Conservation (phyloP, 2,888 invertebrate species). For the Lacanobia wlatinum region DNA sequence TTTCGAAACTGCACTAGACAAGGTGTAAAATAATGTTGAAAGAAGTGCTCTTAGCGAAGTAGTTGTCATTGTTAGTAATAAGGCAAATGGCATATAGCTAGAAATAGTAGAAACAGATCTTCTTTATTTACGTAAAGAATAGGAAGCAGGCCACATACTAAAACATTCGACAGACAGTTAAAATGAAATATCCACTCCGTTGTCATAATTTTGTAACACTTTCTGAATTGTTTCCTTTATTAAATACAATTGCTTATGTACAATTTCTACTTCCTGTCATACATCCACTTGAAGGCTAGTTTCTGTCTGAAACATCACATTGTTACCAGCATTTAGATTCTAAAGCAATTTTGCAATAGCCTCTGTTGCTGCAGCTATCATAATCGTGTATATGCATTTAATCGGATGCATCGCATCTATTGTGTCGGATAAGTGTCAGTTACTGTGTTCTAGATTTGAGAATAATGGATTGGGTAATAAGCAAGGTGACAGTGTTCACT, state of each 20-base stretch:
- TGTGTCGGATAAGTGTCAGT: conserved; percentile 51
- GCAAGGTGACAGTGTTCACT: conserved; percentile 38
- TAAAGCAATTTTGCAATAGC: conserved; percentile 46
- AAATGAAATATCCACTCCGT: conserved; percentile 11
- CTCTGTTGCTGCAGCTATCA: conserved; percentile 46
- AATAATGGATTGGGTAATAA: conserved; percentile 58
- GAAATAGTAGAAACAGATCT: not conserved
- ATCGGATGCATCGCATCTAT: conserved; percentile 60
- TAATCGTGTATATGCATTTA: conserved; percentile 57
- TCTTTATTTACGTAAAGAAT: conserved; percentile 9
- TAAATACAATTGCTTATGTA: conserved; percentile 27
- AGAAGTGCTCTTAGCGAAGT: conserved; percentile 23
- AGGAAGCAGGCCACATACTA: not conserved
- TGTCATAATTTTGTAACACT: conserved; percentile 27
- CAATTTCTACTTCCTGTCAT: conserved; percentile 47
- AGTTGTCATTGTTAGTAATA: conserved; percentile 8
- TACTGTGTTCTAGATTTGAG: conserved; percentile 52
- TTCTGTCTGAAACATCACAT: conserved; percentile 40
- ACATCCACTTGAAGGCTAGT: conserved; percentile 40
- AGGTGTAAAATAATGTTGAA: conserved; percentile 52
- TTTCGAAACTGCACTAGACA: conserved; percentile 40
- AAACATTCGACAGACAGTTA: conserved; percentile 1
- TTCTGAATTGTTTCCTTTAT: conserved; percentile 47
- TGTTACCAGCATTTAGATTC: conserved; percentile 22
- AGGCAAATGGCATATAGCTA: not conserved